Percentiles rank a stretch among this genome's conserved stretches.
Evolutionary conservation across 2,113 vertebrate genomes (phyloP).

Genomic region (Zonotrichia leucophrys): DNA sequence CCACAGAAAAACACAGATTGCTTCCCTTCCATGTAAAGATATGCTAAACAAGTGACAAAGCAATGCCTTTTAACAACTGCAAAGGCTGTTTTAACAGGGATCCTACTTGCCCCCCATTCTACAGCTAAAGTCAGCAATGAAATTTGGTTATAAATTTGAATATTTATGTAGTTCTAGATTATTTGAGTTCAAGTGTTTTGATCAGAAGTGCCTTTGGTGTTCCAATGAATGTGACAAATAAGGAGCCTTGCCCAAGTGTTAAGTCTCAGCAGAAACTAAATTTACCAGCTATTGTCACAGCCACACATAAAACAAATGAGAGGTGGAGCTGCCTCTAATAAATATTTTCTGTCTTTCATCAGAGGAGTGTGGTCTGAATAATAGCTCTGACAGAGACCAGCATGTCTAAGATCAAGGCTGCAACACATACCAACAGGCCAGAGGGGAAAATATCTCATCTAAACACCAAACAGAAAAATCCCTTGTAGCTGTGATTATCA

Average conservation of each 20-base stretch:
- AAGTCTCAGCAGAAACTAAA: background rate
- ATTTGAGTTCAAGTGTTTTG: background rate
- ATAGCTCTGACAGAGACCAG: constrained; percentile 17
- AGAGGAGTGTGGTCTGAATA: background rate
- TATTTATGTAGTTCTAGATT: background rate
- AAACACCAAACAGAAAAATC: background rate
- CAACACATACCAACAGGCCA: background rate
- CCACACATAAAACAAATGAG: background rate
- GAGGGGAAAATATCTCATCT: background rate
- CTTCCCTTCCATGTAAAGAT: background rate
- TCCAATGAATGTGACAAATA: background rate
- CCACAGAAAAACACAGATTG: background rate
- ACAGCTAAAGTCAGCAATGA: background rate
- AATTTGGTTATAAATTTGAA: background rate
- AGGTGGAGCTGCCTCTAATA: background rate
- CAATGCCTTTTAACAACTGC: background rate
- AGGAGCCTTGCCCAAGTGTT: background rate
- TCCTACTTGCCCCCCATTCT: background rate
- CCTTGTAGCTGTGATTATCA: constrained; percentile 9
- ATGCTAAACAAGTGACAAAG: background rate
- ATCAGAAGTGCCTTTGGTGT: background rate
- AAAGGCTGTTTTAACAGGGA: background rate
- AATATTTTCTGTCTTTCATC: constrained; percentile 19
- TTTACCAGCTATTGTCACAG: background rate
- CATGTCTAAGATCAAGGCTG: background rate